A percentile compares a stretch with the other conserved stretches of the same genome.
Evolutionary conservation across 2,797 vertebrate species (phyloP).

Genomic region (Tragelaphus eurycerus): DNA sequence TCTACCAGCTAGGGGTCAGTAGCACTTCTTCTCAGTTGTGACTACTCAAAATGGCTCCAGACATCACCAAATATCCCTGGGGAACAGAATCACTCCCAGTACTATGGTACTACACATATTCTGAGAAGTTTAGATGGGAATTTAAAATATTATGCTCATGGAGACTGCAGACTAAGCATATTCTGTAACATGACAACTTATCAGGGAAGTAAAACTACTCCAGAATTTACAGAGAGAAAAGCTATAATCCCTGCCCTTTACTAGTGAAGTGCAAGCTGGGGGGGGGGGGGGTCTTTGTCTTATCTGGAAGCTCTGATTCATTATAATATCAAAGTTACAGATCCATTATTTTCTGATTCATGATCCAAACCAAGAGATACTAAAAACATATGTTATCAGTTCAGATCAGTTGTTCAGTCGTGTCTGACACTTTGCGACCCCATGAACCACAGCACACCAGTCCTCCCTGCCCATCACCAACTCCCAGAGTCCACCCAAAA

Average conservation of each 20-base stretch:
- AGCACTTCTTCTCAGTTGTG: not conserved
- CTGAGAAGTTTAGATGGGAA: not conserved
- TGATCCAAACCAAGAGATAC: not conserved
- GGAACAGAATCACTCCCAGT: not conserved
- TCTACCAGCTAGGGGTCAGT: not conserved
- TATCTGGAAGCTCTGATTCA: not conserved
- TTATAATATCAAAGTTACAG: slow-evolving; percentile 14
- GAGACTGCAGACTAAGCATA: not conserved
- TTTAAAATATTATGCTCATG: not conserved
- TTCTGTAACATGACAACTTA: not conserved
- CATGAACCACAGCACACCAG: not conserved
- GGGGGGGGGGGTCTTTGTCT: not conserved
- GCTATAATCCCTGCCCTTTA: not conserved
- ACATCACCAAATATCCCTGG: not conserved
- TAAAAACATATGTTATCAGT: not conserved
- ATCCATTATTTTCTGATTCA: not conserved
- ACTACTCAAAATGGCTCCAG: not conserved
- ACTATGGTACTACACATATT: not conserved
- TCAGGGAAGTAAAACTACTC: not conserved
- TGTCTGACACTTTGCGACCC: not conserved
- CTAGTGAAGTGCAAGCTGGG: not conserved
- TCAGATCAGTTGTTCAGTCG: not conserved
- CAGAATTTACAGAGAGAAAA: not conserved
- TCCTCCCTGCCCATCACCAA: not conserved
- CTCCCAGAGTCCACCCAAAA: not conserved